Evolutionary conservation across 2,888 invertebrate species (phyloP).

Genomic region (Synanthedon tipuliformis): DNA sequence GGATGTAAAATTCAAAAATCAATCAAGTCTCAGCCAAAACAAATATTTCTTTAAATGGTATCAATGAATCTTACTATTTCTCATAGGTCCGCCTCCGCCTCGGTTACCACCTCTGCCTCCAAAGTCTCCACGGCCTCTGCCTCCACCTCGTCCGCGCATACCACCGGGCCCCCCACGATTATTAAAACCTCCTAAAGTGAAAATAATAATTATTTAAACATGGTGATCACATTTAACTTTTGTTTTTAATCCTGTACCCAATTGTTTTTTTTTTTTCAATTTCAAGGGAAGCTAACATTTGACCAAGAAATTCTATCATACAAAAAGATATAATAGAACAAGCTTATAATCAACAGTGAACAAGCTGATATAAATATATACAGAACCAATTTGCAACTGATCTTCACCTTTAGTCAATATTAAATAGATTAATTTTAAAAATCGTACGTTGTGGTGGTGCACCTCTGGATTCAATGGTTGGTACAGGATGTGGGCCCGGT

Average conservation of each 20-base stretch:
- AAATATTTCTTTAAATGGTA: not conserved
- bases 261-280: too few relatives aligned
- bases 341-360: too few relatives aligned
- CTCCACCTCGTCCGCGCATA: constrained; percentile 52
- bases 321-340: not conserved
- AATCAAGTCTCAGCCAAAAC: not conserved
- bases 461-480: constrained; percentile 57
- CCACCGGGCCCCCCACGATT: constrained; percentile 55
- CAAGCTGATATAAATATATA: not conserved
- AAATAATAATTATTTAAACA: too few relatives aligned
- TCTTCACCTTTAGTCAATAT: not conserved
- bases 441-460: constrained; percentile 46
- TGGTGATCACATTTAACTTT: too few relatives aligned
- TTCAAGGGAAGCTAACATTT: too few relatives aligned
- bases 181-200: constrained; percentile 37
- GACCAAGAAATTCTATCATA: not conserved
- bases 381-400: not conserved
- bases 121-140: constrained; percentile 56
- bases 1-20: not conserved
- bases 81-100: constrained; percentile 58
- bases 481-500: constrained; percentile 61
- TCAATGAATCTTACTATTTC: constrained; percentile 9
- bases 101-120: constrained; percentile 47
- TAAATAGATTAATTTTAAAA: not conserved
- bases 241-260: too few relatives aligned